Conservation (phyloP, 1,140 invertebrate species). For the Geopemphigus sp. region DNA sequence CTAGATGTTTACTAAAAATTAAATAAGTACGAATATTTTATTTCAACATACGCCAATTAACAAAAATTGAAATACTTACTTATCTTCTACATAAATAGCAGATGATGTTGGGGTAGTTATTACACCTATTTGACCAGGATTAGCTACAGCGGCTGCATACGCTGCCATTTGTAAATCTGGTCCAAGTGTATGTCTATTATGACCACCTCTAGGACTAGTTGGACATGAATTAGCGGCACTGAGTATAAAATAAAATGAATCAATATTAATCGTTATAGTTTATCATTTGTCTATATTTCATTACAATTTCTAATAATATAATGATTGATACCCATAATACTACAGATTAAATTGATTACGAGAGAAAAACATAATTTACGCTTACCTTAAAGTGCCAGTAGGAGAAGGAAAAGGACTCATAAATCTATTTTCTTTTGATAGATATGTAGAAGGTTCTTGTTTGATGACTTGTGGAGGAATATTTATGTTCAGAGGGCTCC, state of each 20-base stretch:
- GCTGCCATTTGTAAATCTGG: constrained; percentile 72
- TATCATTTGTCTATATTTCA: too few species aligned
- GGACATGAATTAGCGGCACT: constrained; percentile 94
- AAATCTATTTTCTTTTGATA: constrained; percentile 44
- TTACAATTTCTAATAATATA: too few species aligned
- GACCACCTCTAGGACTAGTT: constrained; percentile 82
- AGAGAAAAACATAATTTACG: background rate
- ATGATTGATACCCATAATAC: too few species aligned
- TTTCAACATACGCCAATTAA: background rate
- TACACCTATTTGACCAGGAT: constrained; percentile 43
- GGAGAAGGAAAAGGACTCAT: constrained; percentile 89
- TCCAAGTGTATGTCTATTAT: constrained; percentile 65
- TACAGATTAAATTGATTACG: too few species aligned
- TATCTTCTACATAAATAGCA: constrained; percentile 45
- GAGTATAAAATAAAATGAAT: constrained; percentile 51
- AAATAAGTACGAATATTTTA: background rate
- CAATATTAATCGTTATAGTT: background rate
- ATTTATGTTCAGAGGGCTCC: constrained; percentile 25
- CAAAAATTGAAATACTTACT: background rate
- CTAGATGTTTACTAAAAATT: constrained; percentile 35
- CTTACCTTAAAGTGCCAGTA: constrained; percentile 71
- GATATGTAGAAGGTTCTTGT: constrained; percentile 39
- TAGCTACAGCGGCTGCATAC: constrained; percentile 45
- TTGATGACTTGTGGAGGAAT: constrained; percentile 45
- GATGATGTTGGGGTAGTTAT: constrained; percentile 29